Conservation (phyloP, 2,797 vertebrate genomes). For the Yasuhikotakia modesta region DNA sequence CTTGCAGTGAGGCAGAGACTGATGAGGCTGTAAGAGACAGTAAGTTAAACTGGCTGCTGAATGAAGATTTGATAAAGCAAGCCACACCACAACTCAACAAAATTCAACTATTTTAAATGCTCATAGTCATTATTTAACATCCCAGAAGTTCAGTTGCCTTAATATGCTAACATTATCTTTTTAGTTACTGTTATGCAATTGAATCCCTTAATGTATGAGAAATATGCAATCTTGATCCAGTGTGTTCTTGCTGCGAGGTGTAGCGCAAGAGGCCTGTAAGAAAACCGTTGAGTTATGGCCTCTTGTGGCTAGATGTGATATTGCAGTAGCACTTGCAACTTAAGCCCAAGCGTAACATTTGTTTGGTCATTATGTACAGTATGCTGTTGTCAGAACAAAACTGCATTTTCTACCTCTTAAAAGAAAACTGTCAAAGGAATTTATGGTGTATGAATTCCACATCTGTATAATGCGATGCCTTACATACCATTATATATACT, state of each 20-base stretch:
- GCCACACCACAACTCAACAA: conserved; percentile 4
- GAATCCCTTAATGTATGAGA: conserved; percentile 60
- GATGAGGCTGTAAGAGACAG: conserved; percentile 11
- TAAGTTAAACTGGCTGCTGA: neutral
- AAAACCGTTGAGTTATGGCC: conserved; percentile 41
- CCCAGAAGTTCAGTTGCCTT: conserved; percentile 72
- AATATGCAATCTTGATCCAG: conserved; percentile 63
- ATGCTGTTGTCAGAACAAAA: conserved; percentile 64
- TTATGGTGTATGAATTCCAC: conserved; percentile 70
- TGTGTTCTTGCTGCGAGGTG: conserved; percentile 53
- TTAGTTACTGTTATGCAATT: conserved; percentile 71
- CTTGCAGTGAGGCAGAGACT: conserved; percentile 13
- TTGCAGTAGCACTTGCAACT: conserved; percentile 17
- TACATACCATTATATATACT: conserved; percentile 63
- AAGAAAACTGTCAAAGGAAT: conserved; percentile 63
- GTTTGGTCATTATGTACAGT: conserved; percentile 29
- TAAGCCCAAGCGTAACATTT: neutral
- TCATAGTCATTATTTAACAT: conserved; percentile 54
- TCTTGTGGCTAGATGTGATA: conserved; percentile 46
- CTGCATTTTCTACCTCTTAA: conserved; percentile 79
- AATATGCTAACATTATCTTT: conserved; percentile 71
- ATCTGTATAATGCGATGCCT: conserved; percentile 78
- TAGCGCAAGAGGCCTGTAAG: conserved; percentile 55
- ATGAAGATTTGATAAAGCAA: neutral
- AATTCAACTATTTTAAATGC: conserved; percentile 17